Evolutionary conservation across 2,888 invertebrate species (phyloP).

Genomic region (Plagodis pulveraria): DNA sequence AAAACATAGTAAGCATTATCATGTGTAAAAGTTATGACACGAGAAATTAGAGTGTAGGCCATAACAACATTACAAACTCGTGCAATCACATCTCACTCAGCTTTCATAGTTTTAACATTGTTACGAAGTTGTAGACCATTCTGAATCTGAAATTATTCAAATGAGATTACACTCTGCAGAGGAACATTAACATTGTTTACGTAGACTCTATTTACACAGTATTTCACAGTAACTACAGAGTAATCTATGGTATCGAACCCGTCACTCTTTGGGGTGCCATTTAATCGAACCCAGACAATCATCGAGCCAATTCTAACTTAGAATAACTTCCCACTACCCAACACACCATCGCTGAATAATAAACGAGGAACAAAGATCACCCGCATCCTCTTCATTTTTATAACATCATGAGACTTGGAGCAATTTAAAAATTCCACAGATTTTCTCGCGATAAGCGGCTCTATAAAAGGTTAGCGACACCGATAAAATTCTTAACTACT

Average conservation of each 20-base stretch:
- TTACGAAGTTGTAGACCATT: conserved; percentile 9
- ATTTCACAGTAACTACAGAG: too few species aligned
- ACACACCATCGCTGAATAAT: conserved; percentile 36
- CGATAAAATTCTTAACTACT: conserved; percentile 30
- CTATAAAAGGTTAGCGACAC: conserved; percentile 33
- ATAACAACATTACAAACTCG: conserved; percentile 1
- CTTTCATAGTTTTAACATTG: conserved; percentile 18
- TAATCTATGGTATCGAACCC: too few species aligned
- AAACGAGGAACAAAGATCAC: conserved; percentile 28
- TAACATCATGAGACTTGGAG: conserved; percentile 28
- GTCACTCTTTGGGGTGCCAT: conserved; percentile 25
- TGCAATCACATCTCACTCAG: conserved; percentile 10
- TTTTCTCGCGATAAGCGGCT: conserved; percentile 33
- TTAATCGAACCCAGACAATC: conserved; percentile 37
- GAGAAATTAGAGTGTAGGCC: too few species aligned
- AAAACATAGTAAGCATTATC: too few species aligned
- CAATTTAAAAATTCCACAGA: conserved; percentile 35
- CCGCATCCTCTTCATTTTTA: conserved; percentile 20
- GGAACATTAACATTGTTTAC: conserved; percentile 19
- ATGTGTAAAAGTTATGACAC: too few species aligned
- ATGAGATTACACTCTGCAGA: conserved; percentile 26
- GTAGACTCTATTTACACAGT: too few species aligned
- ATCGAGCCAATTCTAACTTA: conserved; percentile 35
- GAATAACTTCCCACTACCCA: conserved; percentile 22
- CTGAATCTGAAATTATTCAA: conserved; percentile 25